Conservation (phyloP, 2,797 vertebrate species). For the Pelochelys cantorii region DNA sequence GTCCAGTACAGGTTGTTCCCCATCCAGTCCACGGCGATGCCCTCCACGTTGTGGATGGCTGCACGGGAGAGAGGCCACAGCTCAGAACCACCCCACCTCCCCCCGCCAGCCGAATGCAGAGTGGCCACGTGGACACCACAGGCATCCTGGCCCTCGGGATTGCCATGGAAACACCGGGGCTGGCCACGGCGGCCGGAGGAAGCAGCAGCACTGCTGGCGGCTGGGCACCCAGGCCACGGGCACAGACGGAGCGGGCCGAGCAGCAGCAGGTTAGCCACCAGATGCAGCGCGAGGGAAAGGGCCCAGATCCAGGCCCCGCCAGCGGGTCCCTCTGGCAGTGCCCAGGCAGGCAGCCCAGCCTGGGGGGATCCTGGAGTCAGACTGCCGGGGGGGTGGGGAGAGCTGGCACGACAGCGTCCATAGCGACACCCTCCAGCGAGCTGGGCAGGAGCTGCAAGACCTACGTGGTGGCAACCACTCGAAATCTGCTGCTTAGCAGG, state of each 20-base stretch:
- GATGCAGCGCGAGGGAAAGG: rapidly evolving
- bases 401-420: no score
- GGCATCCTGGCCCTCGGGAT: rapidly evolving
- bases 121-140: neutral
- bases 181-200: no score
- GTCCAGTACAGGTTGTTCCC: constrained; percentile 98
- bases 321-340: neutral
- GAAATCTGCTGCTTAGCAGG: neutral
- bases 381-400: neutral
- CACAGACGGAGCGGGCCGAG: rapidly evolving
- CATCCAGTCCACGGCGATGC: constrained; percentile 98
- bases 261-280: rapidly evolving
- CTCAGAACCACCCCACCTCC: neutral
- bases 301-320: neutral
- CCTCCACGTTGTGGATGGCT: constrained; percentile 98
- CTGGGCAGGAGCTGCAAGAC: no score
- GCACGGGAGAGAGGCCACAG: neutral
- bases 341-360: no score
- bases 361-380: no score
- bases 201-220: no score
- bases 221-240: rapidly evolving
- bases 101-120: rapidly evolving
- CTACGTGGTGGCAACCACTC: neutral
- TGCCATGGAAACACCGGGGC: no score
- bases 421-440: neutral